Conservation (phyloP, 2,888 invertebrate species). For the Netelia fuscicornis region DNA sequence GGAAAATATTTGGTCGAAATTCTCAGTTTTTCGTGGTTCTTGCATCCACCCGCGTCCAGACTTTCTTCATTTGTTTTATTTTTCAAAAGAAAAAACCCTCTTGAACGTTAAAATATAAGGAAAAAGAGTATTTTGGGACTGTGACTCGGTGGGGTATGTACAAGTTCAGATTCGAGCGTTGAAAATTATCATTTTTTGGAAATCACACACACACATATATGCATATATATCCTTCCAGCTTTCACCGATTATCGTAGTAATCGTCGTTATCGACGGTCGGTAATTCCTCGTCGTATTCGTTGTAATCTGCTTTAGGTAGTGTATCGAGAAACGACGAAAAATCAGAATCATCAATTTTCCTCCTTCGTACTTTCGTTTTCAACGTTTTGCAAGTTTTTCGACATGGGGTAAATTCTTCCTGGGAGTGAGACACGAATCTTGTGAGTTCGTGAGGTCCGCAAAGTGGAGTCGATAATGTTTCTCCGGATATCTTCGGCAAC, state of each 20-base stretch:
- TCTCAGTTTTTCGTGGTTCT: slow-evolving; percentile 4
- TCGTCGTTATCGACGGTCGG: slow-evolving; percentile 36
- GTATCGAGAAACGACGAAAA: background rate
- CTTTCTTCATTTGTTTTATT: background rate
- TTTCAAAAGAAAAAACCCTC: background rate
- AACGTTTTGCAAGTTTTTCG: slow-evolving; percentile 31
- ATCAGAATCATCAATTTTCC: slow-evolving; percentile 35
- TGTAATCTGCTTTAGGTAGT: slow-evolving; percentile 14
- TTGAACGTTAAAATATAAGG: background rate
- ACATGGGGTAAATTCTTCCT: slow-evolving; percentile 61
- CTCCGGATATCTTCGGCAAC: background rate
- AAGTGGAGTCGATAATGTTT: slow-evolving; percentile 19
- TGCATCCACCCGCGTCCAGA: background rate
- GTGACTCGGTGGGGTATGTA: slow-evolving; percentile 9
- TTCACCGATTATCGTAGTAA: slow-evolving; percentile 61
- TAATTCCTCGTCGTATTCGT: slow-evolving; percentile 39
- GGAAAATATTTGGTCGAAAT: background rate
- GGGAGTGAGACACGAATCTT: slow-evolving; percentile 55
- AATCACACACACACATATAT: background rate
- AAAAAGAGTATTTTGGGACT: background rate
- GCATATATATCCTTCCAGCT: background rate
- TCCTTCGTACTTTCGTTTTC: slow-evolving; percentile 31
- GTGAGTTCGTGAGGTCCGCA: slow-evolving; percentile 62
- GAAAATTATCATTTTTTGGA: background rate
- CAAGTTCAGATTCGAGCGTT: background rate